phyloP scores from a whole-genome alignment of 37 sponge, comb jelly and placozoan species.

The Dysidea cf. avara region DNA sequence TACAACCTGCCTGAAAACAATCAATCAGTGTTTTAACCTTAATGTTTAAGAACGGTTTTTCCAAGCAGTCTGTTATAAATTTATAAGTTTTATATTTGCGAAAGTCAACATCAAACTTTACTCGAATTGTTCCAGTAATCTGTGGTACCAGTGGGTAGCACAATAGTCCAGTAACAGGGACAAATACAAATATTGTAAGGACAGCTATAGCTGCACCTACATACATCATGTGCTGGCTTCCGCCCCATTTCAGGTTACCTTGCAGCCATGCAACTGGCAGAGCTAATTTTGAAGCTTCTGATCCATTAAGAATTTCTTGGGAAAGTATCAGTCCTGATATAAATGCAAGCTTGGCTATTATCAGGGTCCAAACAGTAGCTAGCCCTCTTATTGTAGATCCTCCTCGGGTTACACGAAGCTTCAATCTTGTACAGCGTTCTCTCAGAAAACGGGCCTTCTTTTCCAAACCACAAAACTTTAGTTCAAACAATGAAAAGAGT shows the following conservation, averaged over 20 bases:
- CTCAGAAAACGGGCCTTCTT: too few species aligned
- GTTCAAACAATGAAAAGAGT: too few species aligned
- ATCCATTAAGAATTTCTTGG: constrained; percentile 10
- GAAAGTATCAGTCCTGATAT: constrained; percentile 53
- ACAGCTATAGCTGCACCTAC: constrained; percentile 8
- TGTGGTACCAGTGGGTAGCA: constrained; percentile 2
- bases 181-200: constrained; percentile 8
- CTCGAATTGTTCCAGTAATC: background rate
- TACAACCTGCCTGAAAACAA: too few species aligned
- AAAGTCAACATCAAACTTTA: too few species aligned
- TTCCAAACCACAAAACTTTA: too few species aligned
- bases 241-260: constrained; percentile 9
- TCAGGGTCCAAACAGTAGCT: constrained; percentile 61
- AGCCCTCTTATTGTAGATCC: constrained; percentile 44
- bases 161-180: constrained; percentile 53
- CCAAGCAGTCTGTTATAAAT: too few species aligned
- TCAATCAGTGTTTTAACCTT: too few species aligned
- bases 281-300: too few species aligned
- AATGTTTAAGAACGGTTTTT: too few species aligned
- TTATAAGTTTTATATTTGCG: too few species aligned
- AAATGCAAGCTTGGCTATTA: constrained; percentile 54
- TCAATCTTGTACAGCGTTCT: too few species aligned
- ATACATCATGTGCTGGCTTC: constrained; percentile 12
- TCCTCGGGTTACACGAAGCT: too few species aligned
- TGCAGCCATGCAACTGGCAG: constrained; percentile 19